Evolutionary conservation across 2,797 vertebrate genomes (phyloP).

Genomic region (Enteromius paludinosus): DNA sequence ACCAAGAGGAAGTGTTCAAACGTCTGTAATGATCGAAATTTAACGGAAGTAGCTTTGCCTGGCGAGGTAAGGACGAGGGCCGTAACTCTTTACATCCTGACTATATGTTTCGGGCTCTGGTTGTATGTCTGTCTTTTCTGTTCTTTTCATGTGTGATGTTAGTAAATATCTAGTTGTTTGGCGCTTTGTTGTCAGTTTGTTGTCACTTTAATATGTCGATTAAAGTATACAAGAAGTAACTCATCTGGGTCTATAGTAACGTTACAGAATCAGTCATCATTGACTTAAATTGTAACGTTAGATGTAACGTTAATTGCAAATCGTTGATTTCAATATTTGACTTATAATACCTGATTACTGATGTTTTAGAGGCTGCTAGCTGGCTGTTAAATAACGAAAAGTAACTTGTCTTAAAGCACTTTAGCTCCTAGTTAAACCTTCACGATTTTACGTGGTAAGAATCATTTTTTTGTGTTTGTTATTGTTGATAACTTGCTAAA

Average conservation of each 20-base stretch:
- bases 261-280: background rate
- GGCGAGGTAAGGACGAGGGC: conserved; percentile 71
- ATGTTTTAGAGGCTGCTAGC: background rate
- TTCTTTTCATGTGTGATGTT: background rate
- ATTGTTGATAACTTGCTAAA: background rate
- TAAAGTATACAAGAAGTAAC: background rate
- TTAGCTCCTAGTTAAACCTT: background rate
- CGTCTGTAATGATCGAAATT: conserved; percentile 70
- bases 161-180: background rate
- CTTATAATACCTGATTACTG: background rate
- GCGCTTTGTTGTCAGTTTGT: background rate
- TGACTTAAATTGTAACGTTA: background rate
- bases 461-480: background rate
- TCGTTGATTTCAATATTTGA: background rate
- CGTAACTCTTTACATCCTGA: conserved; percentile 18
- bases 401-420: background rate
- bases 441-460: background rate
- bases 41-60: conserved; percentile 78
- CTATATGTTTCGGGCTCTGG: background rate
- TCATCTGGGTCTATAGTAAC: background rate
- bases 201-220: background rate
- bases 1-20: conserved; percentile 36
- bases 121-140: conserved; percentile 8
- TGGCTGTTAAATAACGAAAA: background rate
- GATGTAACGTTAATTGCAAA: background rate